phyloP scores from a whole-genome alignment of 2,113 vertebrate genomes.

The Melanerpes aurifrons region DNA sequence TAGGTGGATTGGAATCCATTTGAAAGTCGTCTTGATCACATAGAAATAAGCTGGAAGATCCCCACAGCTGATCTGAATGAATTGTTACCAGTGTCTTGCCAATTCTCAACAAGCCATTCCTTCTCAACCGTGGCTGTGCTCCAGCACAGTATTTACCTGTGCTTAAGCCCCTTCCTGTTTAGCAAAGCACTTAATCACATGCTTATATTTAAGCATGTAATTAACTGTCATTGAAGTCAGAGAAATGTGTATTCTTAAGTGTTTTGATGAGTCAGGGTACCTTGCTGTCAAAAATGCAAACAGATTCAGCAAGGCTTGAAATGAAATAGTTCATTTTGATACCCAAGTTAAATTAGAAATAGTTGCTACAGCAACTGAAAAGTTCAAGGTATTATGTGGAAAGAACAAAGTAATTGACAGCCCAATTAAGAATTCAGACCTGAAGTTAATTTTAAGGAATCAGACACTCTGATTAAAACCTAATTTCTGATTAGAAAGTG shows the following conservation, averaged over 20 bases:
- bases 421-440: constrained; percentile 51
- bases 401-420: constrained; percentile 52
- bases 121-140: neutral
- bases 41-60: constrained; percentile 20
- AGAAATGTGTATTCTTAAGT: neutral
- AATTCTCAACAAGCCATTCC: neutral
- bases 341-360: constrained; percentile 70
- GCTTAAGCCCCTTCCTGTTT: neutral
- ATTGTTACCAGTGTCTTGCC: constrained; percentile 20
- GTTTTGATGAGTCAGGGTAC: neutral
- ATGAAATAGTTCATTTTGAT: constrained; percentile 68
- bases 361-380: constrained; percentile 74
- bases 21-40: constrained; percentile 32
- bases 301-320: constrained; percentile 54
- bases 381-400: constrained; percentile 44
- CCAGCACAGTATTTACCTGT: neutral
- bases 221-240: neutral
- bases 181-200: constrained; percentile 5
- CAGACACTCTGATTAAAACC: constrained; percentile 42
- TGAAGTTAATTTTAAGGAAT: constrained; percentile 46
- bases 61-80: constrained; percentile 49
- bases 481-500: constrained; percentile 39
- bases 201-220: neutral
- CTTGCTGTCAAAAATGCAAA: constrained; percentile 19
- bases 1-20: neutral